Base-by-base conservation (phyloP, 2,797 vertebrate genomes). In the Tenualosa thibaudeaui region DNA sequence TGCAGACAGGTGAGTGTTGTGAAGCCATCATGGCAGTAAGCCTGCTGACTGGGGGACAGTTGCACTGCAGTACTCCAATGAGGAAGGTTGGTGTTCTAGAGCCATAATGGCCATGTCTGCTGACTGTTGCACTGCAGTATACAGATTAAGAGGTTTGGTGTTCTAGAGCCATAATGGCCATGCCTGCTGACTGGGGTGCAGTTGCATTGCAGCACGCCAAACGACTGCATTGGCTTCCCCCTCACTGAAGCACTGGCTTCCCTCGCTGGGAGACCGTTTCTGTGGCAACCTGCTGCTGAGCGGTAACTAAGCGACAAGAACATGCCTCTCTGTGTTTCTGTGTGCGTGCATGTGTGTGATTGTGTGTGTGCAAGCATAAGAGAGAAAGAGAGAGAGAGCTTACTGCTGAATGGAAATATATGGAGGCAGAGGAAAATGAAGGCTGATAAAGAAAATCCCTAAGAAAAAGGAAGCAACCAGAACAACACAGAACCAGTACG, bases 251-350 rank as follows among this genome's bases (percentile, higher is more conserved):
- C 92, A 93, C 94, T 93, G 93, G 92, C 93, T 93, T 94, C 65
- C 10, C 68, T 37, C 91, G 93, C 93, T 92, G 92, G 93, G 94
- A 95, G 94, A 92, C 94, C 87, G 95, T 96, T 96, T 95, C 95
- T 95, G 94, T 95, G 94, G 95, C 95, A 96, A 96, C 95, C 93
- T 95, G 93, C 94, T 95, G 94, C 94, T 86, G 93, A 94, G 92
- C 81, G 89, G 95, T 96, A 95, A 95, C 95, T 94, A 96, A 93
- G 95, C 95, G 95, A 96, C 95, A 94, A 91, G 92, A 95, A 92
- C 91, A 94, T 94, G 94, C 91, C 93, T 93, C 92, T 89, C 87
- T 93, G 85, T 85, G 86, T 82, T 83, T 81, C 81, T 71, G 81
- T 85, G 84, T 17, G 82, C 51, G 84, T 49, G 82, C 17, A 51